Evolutionary conservation across 1,140 invertebrate genomes (phyloP).

Genomic region (Atta texana): DNA sequence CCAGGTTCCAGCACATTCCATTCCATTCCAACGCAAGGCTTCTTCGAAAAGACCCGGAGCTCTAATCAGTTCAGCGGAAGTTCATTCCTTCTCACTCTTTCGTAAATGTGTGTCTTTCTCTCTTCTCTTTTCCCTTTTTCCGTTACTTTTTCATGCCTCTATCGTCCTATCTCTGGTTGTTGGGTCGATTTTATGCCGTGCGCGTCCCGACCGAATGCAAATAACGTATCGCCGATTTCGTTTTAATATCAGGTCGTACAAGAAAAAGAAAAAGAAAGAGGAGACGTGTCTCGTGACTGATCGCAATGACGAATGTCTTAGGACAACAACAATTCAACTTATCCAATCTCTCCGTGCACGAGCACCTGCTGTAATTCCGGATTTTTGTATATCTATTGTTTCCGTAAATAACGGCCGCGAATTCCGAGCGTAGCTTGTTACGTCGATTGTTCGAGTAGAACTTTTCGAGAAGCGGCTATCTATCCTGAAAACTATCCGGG

Average conservation of each 20-base stretch:
- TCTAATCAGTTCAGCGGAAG: slow-evolving; percentile 81
- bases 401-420: slow-evolving; percentile 19
- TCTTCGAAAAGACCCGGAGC: slow-evolving; percentile 75
- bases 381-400: slow-evolving; percentile 55
- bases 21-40: slow-evolving; percentile 73
- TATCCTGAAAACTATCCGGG: slow-evolving; percentile 43
- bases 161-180: slow-evolving; percentile 67
- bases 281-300: slow-evolving; percentile 75
- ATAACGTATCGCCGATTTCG: slow-evolving; percentile 62
- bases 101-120: background rate
- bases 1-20: slow-evolving; percentile 58
- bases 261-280: slow-evolving; percentile 31
- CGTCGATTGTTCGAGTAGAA: slow-evolving; percentile 46
- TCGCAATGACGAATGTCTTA: slow-evolving; percentile 71
- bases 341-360: slow-evolving; percentile 74
- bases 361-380: slow-evolving; percentile 63
- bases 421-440: slow-evolving; percentile 31
- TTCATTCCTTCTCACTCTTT: slow-evolving; percentile 50
- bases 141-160: slow-evolving; percentile 59
- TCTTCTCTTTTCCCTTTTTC: slow-evolving; percentile 50
- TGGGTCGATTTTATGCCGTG: slow-evolving; percentile 77
- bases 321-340: slow-evolving; percentile 78
- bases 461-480: slow-evolving; percentile 57
- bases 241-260: slow-evolving; percentile 66
- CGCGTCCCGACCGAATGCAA: slow-evolving; percentile 51